These are phyloP conservation scores for Bombyx huttoni DNA, from an alignment of 2,888 invertebrate genomes.

Conservation along the genomic window DNA sequence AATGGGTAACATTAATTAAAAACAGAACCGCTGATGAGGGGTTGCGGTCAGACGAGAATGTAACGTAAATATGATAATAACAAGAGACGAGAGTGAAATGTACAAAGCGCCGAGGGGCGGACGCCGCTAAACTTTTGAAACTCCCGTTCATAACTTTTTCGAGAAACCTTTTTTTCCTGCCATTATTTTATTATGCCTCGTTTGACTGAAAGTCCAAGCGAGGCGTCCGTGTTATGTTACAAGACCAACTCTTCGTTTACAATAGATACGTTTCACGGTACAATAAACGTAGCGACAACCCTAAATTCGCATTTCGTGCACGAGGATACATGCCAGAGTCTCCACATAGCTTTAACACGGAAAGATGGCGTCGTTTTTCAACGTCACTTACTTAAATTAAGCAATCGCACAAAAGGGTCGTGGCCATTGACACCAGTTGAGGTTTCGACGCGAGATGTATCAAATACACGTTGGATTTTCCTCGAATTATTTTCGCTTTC, in stretches of 20 bases:
- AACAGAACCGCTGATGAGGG: constrained; percentile 43
- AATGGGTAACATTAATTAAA: constrained; percentile 63
- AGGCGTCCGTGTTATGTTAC: constrained; percentile 44
- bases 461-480: neutral
- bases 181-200: constrained; percentile 66
- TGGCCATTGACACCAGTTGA: constrained; percentile 19
- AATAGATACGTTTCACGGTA: constrained; percentile 45
- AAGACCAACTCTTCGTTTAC: constrained; percentile 42
- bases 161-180: constrained; percentile 54
- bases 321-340: neutral
- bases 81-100: constrained; percentile 43
- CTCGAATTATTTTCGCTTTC: neutral
- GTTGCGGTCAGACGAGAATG: constrained; percentile 53
- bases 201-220: constrained; percentile 62
- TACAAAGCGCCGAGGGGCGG: constrained; percentile 53
- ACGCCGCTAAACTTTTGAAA: constrained; percentile 52
- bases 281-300: neutral
- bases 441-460: constrained; percentile 1
- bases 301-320: neutral
- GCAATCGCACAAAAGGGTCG: neutral
- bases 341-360: neutral
- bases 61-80: constrained; percentile 55
- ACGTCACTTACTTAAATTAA: neutral
- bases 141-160: constrained; percentile 62
- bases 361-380: neutral